Evolutionary conservation across 2,797 vertebrate genomes (phyloP).

Genomic region (Scleropages formosus): DNA sequence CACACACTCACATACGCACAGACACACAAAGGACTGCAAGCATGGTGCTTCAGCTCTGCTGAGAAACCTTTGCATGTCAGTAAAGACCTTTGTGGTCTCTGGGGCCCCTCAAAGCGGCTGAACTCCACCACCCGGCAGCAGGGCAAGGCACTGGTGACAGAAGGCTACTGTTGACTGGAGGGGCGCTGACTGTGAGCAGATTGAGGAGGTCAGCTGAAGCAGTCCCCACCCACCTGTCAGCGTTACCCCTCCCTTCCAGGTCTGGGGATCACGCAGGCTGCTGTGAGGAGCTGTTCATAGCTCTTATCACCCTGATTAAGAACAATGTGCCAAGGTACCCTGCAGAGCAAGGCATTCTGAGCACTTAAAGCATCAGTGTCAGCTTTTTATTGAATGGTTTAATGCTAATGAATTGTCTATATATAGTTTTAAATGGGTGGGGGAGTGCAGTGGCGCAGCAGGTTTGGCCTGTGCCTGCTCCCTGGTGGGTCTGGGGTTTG

Average conservation of each 20-base stretch:
- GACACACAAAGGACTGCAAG: too few relatives aligned
- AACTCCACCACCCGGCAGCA: slow-evolving; percentile 39
- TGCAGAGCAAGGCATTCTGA: background rate
- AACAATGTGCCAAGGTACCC: slow-evolving; percentile 14
- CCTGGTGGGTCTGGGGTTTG: too few relatives aligned
- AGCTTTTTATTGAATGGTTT: slow-evolving; percentile 25
- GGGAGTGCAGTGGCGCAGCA: too few relatives aligned
- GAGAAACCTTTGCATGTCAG: too few relatives aligned
- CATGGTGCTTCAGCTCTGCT: too few relatives aligned
- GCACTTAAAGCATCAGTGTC: background rate
- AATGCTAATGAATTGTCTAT: background rate
- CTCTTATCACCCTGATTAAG: slow-evolving; percentile 23
- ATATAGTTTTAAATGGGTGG: too few relatives aligned
- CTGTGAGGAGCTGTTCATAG: slow-evolving; percentile 32
- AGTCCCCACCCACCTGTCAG: slow-evolving; percentile 59
- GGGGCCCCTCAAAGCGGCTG: background rate
- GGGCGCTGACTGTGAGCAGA: slow-evolving; percentile 55
- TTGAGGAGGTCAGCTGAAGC: slow-evolving; percentile 63
- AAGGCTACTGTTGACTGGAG: slow-evolving; percentile 61
- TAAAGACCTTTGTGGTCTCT: background rate
- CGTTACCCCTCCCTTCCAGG: slow-evolving; percentile 51
- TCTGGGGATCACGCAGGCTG: slow-evolving; percentile 43
- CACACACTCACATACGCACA: too few relatives aligned
- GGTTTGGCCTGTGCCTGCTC: too few relatives aligned
- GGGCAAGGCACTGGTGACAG: slow-evolving; percentile 52